Evolutionary conservation across 2,797 vertebrate genomes (phyloP), one percentile per base, ranked within the genome.

Genomic region (Melanotaenia trifasciata): DNA sequence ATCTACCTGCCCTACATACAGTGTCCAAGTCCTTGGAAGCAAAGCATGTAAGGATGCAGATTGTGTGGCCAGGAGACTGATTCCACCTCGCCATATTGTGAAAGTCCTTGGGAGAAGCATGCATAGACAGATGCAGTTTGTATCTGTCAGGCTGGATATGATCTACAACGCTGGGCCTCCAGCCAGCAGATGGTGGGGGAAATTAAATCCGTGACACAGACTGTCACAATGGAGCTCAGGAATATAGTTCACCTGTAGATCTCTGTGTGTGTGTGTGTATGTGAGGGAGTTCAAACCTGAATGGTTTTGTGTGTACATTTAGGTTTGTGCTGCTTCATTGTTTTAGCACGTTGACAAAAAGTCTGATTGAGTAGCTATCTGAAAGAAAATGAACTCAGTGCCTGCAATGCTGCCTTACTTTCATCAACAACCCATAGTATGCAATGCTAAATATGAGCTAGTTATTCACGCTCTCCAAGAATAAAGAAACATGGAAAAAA

Each of bases 171-270:
- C 84, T 45, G 81, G 93, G 93, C 91, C 81, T 90, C 78, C 88
- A 91, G 92, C 94, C 94, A 93, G 92, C 94, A 94, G 94, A 94
- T 94, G 92, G 93, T 94, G 82, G 87, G 84, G 90, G 90, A 93
- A 94, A 94, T 94, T 92, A 94, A 94, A 94, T 90, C 84, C 74
- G 90, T 91, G 93, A 93, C 92, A 92, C 77, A 76, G 73, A 78
- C 79, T 51, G 64, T 77, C 90, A 90, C 92, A 89, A 82, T 83
- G 84, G 86, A 88, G 89, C 86, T 76, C 50, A 70, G 80, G 82
- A 86, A 93, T 84, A 91, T 84, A 76, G 88, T 79, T 58, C 91
- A 92, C 90, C 91, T 93, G 93, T 84, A 81, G 87, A 87, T 63
- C 13, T 28, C 77, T 73, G 70, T 12, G 61, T 69, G n/a, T 33